Base-by-base conservation (phyloP, 2,888 invertebrate species). In the Zygogramma bicolorata region DNA sequence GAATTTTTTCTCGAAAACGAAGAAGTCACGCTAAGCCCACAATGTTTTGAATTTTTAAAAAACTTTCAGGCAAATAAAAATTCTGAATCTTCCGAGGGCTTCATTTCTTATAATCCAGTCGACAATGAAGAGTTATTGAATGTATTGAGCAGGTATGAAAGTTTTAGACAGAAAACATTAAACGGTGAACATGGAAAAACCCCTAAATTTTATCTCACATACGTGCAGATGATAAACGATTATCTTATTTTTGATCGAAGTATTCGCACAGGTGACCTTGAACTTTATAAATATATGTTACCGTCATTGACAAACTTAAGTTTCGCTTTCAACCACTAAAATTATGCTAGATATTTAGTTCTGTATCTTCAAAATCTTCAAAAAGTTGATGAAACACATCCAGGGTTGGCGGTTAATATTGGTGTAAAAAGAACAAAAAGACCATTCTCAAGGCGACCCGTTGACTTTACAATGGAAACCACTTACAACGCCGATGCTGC, bases 241-340 rank as follows among this genome's bases (percentile, higher is more conserved):
- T 84, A 82, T 70, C 65, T 80, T 2, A 22, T 74, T 7, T 74
- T 85, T 7, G 71, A 70, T 15, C 46, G 76, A 61, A 83, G 82
- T 57, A 79, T 84, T 27, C 66, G 84, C 27, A 80, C 75, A 20
- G 72, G 74, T 4, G 75, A 85, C 75, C 79, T 84, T 34, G 73
- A 75, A 65, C 77, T 59, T 13, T 59, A 13, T 15, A 61, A 34
- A 61, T 61, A 68, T 34, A 68, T 78, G 38, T 71, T 83, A 18
- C 71, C 76, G 2, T 81, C 81, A 78, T 81, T 85, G 0, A 75
- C 73, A 0, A 80, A 81, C 72, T 42, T 84, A 20, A 84, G 83
- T 71, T 84, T 83, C 59, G 61, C 60, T 1, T 74, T 81, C 8
- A 83, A 83, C 76, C 83, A 85, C 29, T 81, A 67, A 65, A 85